Base-by-base conservation (phyloP, 2,113 vertebrate genomes). In the Sprattus sprattus region DNA sequence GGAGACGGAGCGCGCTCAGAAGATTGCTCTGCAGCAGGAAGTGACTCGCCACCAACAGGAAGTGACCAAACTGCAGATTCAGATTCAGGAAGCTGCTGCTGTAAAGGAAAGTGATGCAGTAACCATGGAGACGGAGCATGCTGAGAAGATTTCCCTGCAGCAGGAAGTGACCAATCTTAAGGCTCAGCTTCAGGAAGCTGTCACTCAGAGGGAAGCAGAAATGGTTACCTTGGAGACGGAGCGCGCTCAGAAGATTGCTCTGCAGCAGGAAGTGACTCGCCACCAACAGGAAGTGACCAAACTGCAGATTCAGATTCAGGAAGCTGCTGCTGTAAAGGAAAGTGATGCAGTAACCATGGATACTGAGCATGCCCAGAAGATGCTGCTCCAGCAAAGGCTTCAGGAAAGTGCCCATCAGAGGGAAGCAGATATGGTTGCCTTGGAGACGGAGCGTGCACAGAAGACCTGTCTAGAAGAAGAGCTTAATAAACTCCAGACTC, bases 391-490 rank as follows among this genome's bases (percentile, higher is more conserved):
- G 85, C 82, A 81, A 60, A 54, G 67, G 39, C 80, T 86, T 86
- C 81, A 82, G 32, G 85, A 86, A 45, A 60, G 75, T 28, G 44
- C 50, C 10, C 39, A 2, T 39, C 39, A 25, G 25, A 71, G 9
- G 25, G 22, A 32, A 3, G n/a, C n/a, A 1, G 4, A 32, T 28
- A 25, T 86, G 0, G 28, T 47, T 0, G 3, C 82, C 22, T 81
- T 0, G 85, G 67, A 44, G 18, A 45, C 0, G 2, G 85, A 93
- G 10, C 90, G 93, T 7, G 91, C 84, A 89, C 92, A 93, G 92
- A 96, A 93, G 75, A 90, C 89, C 52, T 90, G 92, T 39, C 94
- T 95, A 50, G 93, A 86, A 91, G 89, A 84, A 85, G 95, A 39
- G 85, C 94, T 5, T 45, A 39, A 83, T 44, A 44, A 50, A 8